Evolutionary conservation across 2,888 invertebrate genomes (phyloP).

Genomic region (Calephelis perditalis): DNA sequence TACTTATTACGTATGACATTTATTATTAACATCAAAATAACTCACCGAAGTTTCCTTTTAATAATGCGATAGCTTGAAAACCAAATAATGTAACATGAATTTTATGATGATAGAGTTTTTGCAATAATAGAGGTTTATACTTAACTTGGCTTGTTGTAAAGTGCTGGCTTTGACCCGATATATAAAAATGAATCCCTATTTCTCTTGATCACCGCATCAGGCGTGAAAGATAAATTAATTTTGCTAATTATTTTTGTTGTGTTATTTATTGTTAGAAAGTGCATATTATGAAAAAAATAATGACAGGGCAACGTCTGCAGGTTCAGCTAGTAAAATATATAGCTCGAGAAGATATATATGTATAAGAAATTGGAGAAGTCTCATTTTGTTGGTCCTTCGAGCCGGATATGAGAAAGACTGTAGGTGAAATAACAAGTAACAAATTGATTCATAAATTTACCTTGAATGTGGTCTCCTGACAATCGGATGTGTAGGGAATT

Average conservation of each 20-base stretch:
- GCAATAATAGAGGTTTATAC: too few relatives aligned
- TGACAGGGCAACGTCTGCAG: constrained; percentile 4
- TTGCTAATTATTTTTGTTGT: too few relatives aligned
- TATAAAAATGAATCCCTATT: too few relatives aligned
- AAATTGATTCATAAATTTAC: constrained; percentile 33
- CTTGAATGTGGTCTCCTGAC: constrained; percentile 52
- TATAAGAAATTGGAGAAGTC: background rate
- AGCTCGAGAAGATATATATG: background rate
- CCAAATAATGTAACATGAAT: constrained; percentile 27
- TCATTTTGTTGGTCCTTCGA: background rate
- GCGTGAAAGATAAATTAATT: too few relatives aligned
- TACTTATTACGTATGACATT: too few relatives aligned
- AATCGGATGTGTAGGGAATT: constrained; percentile 48
- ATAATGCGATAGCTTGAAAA: constrained; percentile 70
- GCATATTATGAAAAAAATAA: constrained; percentile 15
- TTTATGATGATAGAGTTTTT: too few relatives aligned
- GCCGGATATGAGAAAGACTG: background rate
- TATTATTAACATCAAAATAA: background rate
- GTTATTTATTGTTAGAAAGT: too few relatives aligned
- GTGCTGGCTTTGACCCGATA: too few relatives aligned
- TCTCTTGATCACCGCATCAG: too few relatives aligned
- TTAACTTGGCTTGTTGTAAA: background rate
- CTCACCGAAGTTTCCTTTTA: constrained; percentile 63
- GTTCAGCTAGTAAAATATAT: background rate
- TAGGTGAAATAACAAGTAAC: too few relatives aligned